Base-by-base conservation (phyloP, 2,888 invertebrate species). In the Labia minor region DNA sequence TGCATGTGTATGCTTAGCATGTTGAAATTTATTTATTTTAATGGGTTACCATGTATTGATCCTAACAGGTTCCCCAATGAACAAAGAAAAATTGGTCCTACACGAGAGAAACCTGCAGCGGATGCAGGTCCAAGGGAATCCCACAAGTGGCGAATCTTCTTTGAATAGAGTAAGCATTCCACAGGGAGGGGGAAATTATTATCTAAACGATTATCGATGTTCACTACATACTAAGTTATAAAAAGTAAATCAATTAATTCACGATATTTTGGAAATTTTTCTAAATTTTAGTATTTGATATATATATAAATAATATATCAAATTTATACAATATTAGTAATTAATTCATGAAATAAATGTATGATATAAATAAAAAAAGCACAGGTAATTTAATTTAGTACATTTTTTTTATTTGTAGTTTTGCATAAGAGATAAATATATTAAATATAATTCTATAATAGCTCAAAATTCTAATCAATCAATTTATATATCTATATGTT, bases 21-120 rank as follows among this genome's bases (percentile, higher is more conserved):
- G 26, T 19, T 14, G 21, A 21, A 8, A 19, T 26, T 16, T 18
- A 16, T 67, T 1, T 19, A 62, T 61, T 21, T 26, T 67, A 62
- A 26, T 61, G 33, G 33, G 33, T 11, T 33, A 33, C 33, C 71
- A 72, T 72, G 72, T 72, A 72, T n/a, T 74, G 73, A 75, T 75
- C 73, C 78, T 78, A 81, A 65, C 84, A 90, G 90, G 90, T 78
- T 87, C 90, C 72, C 89, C 90, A 72, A 87, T 89, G 81, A 90
- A 90, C 82, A 87, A 85, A 80, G 87, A 87, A 81, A 89, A 89
- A 82, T 81, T 90, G 81, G 88, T 87, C 78, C 88, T 88, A 79
- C 87, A 87, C 79, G 80, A 79, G 75, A 79, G 84, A 81, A 83
- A 85, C 78, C 84, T 86, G 74, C 74, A 73, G 67, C 65, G 67